Evolutionary conservation across 2,888 invertebrate species (phyloP).

Genomic region (Achlya flavicornis): DNA sequence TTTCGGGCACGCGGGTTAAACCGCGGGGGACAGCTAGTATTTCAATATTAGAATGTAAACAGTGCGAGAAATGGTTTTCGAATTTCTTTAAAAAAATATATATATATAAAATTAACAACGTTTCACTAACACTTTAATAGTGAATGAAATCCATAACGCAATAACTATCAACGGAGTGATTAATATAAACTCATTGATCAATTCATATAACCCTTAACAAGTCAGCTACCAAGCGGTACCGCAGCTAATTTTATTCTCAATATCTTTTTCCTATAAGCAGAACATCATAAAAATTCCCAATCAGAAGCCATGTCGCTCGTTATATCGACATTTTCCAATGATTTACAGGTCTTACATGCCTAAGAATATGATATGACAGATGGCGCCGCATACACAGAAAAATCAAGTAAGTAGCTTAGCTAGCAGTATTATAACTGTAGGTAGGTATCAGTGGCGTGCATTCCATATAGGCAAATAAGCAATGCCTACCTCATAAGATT

Average conservation of each 20-base stretch:
- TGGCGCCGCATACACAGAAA: neutral
- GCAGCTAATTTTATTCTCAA: conserved; percentile 18
- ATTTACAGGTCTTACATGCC: conserved; percentile 25
- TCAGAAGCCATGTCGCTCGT: conserved; percentile 29
- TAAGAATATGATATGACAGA: conserved; percentile 1
- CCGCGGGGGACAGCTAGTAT: no score
- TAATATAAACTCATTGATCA: neutral
- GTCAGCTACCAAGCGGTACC: neutral
- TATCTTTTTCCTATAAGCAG: conserved; percentile 16
- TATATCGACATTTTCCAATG: conserved; percentile 34
- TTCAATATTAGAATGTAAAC: no score
- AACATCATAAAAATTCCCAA: conserved; percentile 29
- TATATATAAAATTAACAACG: no score
- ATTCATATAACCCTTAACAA: neutral
- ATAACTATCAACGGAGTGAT: neutral
- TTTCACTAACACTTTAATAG: neutral
- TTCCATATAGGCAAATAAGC: no score
- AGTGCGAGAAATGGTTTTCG: no score
- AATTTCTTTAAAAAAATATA: no score
- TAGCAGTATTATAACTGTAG: no score
- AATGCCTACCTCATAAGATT: no score
- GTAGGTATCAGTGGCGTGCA: no score
- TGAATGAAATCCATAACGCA: neutral
- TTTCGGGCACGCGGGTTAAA: no score
- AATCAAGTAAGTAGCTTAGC: neutral